Evolutionary conservation across 2,797 vertebrate genomes (phyloP).

Genomic region (Pagetopsis macropterus): DNA sequence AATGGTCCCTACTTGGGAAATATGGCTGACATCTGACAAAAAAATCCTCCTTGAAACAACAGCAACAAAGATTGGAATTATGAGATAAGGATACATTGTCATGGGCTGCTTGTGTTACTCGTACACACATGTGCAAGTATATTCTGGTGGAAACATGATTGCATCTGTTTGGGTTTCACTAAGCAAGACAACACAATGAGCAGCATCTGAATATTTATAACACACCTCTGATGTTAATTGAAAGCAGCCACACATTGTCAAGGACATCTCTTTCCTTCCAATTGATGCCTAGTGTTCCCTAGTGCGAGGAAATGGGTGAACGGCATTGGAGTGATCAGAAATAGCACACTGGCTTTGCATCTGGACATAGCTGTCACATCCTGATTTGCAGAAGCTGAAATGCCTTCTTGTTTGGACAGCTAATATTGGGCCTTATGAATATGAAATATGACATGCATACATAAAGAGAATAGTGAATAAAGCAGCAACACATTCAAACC

Average conservation of each 20-base stretch:
- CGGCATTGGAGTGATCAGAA: constrained; percentile 67
- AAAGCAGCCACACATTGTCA: constrained; percentile 70
- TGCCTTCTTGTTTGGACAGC: constrained; percentile 27
- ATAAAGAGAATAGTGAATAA: constrained; percentile 1
- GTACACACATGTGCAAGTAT: constrained; percentile 15
- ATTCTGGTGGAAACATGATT: constrained; percentile 47
- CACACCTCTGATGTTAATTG: constrained; percentile 70
- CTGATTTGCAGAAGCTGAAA: constrained; percentile 35
- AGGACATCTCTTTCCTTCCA: constrained; percentile 65
- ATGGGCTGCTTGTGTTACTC: constrained; percentile 7
- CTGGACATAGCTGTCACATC: constrained; percentile 68
- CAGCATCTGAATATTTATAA: constrained; percentile 74
- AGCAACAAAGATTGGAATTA: constrained; percentile 65
- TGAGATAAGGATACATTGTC: constrained; percentile 46
- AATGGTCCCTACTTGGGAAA: constrained; percentile 56
- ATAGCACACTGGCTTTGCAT: constrained; percentile 63
- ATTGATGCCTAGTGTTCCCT: constrained; percentile 63
- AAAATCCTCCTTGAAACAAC: constrained; percentile 50
- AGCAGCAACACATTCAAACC: background rate
- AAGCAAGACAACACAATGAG: constrained; percentile 47
- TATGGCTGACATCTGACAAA: constrained; percentile 60
- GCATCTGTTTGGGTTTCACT: constrained; percentile 48
- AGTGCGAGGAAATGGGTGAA: constrained; percentile 50
- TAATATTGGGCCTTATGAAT: background rate
- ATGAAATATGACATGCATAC: background rate